Evolutionary conservation across 2,113 vertebrate species (phyloP).

Genomic region (Tupaia tana): DNA sequence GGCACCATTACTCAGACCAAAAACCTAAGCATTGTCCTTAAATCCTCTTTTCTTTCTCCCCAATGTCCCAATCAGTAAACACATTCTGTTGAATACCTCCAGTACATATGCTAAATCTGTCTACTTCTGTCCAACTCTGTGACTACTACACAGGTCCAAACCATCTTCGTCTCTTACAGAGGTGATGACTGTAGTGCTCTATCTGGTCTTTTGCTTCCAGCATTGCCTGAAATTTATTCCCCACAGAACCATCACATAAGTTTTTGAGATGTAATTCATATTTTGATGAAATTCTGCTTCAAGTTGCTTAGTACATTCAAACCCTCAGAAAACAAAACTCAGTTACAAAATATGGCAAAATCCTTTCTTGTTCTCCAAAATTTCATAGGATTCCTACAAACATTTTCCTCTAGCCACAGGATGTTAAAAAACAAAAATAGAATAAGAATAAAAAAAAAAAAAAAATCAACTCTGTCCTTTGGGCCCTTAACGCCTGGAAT

Average conservation of each 20-base stretch:
- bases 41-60: not conserved
- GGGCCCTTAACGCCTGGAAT: not conserved
- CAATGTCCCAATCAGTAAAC: not conserved
- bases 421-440: not conserved
- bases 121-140: not conserved
- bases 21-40: not conserved
- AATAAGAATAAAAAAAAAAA: not conserved
- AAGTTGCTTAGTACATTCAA: not conserved
- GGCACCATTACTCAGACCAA: not conserved
- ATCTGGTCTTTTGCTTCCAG: not conserved
- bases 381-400: not conserved
- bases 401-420: not conserved
- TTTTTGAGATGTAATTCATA: not conserved
- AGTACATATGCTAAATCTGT: not conserved
- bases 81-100: not conserved
- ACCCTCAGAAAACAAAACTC: not conserved
- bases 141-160: not conserved
- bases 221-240: not conserved
- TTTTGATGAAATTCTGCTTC: not conserved
- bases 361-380: not conserved
- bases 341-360: not conserved
- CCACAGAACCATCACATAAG: not conserved
- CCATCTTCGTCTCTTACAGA: not conserved
- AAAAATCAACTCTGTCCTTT: not conserved
- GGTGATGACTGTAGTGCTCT: not conserved